Percentiles rank a stretch among this genome's conserved stretches.
phyloP scores from a whole-genome alignment of 2,888 invertebrate species.

The Sclerodermus sp. region DNA sequence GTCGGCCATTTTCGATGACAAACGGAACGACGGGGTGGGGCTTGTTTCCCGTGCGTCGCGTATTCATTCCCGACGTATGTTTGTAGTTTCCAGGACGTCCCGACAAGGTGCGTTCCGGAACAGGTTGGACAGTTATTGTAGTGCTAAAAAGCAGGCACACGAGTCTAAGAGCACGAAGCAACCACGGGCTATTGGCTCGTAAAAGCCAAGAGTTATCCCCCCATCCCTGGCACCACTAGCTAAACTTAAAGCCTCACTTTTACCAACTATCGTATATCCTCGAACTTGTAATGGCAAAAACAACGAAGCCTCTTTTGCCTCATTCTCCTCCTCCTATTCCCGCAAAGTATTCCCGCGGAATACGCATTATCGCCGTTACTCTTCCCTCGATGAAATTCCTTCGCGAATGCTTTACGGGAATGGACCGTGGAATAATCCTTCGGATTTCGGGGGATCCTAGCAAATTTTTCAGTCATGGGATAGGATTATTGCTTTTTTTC shows the following conservation, averaged over 20 bases:
- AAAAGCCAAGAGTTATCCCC: slow-evolving; percentile 22
- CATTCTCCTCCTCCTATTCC: too few species aligned
- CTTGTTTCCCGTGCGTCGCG: background rate
- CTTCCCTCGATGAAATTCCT: too few species aligned
- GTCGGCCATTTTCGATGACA: too few species aligned
- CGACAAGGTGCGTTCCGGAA: slow-evolving; percentile 18
- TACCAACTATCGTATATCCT: background rate
- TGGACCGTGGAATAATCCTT: too few species aligned
- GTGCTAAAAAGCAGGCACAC: slow-evolving; percentile 27
- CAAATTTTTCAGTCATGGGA: too few species aligned
- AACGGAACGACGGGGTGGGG: too few species aligned
- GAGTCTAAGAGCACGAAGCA: slow-evolving; percentile 17
- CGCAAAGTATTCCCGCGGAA: too few species aligned
- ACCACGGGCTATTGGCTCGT: slow-evolving; percentile 26
- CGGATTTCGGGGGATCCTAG: too few species aligned
- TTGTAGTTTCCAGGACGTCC: slow-evolving; percentile 20
- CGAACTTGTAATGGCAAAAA: background rate
- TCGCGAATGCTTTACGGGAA: too few species aligned
- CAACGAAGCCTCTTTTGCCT: background rate
- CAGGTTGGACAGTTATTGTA: slow-evolving; percentile 28
- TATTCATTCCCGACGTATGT: slow-evolving; percentile 23
- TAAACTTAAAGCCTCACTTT: too few species aligned
- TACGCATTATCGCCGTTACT: too few species aligned
- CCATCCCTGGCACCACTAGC: background rate
- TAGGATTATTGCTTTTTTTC: too few species aligned